A percentile compares a stretch with the other conserved stretches of the same genome.
Conservation (phyloP, 2,113 vertebrate genomes). For the Neoarius graeffei region DNA sequence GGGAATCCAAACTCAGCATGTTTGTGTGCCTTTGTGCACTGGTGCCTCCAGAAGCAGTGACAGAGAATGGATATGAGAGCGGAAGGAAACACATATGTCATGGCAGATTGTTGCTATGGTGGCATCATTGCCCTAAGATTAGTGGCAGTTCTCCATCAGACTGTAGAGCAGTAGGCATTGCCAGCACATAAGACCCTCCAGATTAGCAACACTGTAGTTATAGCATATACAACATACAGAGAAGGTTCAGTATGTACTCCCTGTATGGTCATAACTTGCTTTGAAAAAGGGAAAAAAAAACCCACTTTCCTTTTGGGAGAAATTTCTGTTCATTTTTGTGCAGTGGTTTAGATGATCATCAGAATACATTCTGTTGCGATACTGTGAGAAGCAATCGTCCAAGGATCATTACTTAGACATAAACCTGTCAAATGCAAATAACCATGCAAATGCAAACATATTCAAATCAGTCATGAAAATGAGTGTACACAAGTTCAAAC, state of each 20-base stretch:
- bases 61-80: conserved; percentile 49
- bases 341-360: not conserved
- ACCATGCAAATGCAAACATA: not conserved
- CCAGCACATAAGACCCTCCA: conserved; percentile 13
- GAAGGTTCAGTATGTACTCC: not conserved
- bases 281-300: too few relatives aligned
- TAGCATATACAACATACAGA: not conserved
- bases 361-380: not conserved
- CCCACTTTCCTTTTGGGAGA: not conserved
- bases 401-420: not conserved
- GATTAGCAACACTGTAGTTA: conserved; percentile 16
- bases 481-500: not conserved
- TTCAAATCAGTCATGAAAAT: not conserved
- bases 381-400: not conserved
- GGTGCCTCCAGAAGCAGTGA: conserved; percentile 3
- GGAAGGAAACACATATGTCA: conserved; percentile 53
- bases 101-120: conserved; percentile 57
- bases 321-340: not conserved
- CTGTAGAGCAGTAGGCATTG: conserved; percentile 26
- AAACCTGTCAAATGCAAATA: not conserved
- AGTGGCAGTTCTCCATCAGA: conserved; percentile 49
- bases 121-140: conserved; percentile 48
- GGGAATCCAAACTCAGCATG: not conserved
- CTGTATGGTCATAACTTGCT: not conserved
- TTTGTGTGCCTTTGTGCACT: conserved; percentile 27